These are phyloP conservation scores for Notiomystis cincta DNA, from an alignment of 2,113 vertebrate genomes.

Conservation along the genomic window DNA sequence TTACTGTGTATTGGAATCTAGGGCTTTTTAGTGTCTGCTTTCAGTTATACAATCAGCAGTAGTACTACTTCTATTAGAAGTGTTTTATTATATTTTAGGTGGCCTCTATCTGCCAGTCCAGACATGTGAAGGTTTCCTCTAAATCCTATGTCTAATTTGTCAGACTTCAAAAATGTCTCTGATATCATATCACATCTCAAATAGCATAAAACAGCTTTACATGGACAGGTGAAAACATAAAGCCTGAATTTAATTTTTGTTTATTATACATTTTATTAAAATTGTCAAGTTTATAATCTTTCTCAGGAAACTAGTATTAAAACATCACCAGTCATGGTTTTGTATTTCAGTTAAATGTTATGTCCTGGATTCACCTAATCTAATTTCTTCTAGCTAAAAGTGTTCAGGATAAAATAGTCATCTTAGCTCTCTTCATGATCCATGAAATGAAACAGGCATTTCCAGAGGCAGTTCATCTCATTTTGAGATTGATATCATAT, in stretches of 20 bases:
- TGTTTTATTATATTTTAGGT: not conserved
- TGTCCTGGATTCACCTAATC: not conserved
- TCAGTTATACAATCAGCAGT: not conserved
- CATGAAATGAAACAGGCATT: not conserved
- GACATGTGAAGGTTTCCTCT: not conserved
- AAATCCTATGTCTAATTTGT: not conserved
- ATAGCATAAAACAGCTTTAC: not conserved
- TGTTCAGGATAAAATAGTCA: not conserved
- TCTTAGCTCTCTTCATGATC: not conserved
- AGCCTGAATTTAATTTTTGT: not conserved
- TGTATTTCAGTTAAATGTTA: not conserved
- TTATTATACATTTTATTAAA: not conserved
- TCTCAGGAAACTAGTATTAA: not conserved
- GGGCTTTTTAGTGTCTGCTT: not conserved
- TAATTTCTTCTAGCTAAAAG: not conserved
- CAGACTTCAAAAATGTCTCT: not conserved
- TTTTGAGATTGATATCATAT: not conserved
- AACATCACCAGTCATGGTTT: not conserved
- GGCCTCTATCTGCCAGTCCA: not conserved
- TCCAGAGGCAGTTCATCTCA: not conserved
- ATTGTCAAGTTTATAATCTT: not conserved
- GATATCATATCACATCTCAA: not conserved
- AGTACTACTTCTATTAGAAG: not conserved
- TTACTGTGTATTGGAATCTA: not conserved
- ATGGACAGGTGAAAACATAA: not conserved